Base-by-base conservation (phyloP, 2,888 invertebrate genomes). In the Brachypterus glaber region DNA sequence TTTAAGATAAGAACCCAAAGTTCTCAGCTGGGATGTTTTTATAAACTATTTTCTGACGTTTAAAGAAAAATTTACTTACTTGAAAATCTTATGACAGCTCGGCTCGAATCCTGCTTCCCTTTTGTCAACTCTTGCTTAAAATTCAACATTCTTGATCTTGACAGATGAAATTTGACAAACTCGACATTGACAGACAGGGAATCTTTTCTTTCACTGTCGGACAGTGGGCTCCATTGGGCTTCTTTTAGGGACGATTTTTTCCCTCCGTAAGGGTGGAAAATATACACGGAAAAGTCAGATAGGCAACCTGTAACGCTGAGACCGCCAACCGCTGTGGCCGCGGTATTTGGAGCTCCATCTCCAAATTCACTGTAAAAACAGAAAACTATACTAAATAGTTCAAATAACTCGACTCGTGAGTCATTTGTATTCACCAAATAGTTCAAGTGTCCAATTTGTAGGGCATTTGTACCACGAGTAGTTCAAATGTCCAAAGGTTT, bases 191-290 rank as follows among this genome's bases (percentile, higher is more conserved):
- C 84, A 55, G 91, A 92, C 7, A 96, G 72, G 1, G 95, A 95
- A 69, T 96, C 95, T 62, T 95, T 95, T 33, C 95, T 72, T 65
- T 92, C 92, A 44, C 82, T 82, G 57, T 90, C 90, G 0, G 86
- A 79, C 2, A 88, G 68, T 0, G 89, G 89, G 0, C 88, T 87
- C 78, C 88, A 88, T 60, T 88, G 88, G 0, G 86, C 80, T 60
- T 83, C 83, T 60, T 83, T 83, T 5, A 72, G 52, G 5, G 82
- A 81, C 34, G 84, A 75, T 64, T 90, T 90, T 64, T 91, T 91
- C 33, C 85, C 86, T 4, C 95, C 95, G 61, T 96, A 98, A 0
- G 97, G 97, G 69, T 97, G 97, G 70, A 96, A 98, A 57, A 98
- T 91, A 66, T 92, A 95, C 2, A 98, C 85, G 2, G 92, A 93